Base-by-base conservation (phyloP, 35 echinoderm and acorn worm species). In the Apostichopus japonicus region DNA sequence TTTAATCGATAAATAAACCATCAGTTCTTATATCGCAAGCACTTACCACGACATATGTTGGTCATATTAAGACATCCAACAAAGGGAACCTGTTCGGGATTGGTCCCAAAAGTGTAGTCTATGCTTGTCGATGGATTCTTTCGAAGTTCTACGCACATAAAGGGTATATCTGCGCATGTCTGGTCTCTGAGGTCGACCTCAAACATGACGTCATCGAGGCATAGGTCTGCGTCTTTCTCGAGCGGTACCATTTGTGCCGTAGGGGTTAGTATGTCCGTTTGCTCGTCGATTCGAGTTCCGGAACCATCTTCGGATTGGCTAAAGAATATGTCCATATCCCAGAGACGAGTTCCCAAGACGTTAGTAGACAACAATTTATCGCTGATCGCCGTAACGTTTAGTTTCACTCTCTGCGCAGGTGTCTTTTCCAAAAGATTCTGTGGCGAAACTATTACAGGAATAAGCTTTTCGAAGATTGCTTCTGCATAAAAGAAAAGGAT, bases 61-160 rank as follows among this genome's bases (percentile, higher is more conserved):
- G 6, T 16, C 72, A 91, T 59, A 10, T 91, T 53, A 19, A 91
- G 17, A 56, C 90, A 91, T 10, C 90, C 77, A 33, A 91, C 72
- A 58, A 91, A 91, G 1, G 90, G 90, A 79, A 54, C 76, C 58
- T 79, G 90, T 58, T 78, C 90, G 6, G 90, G 90, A 79, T 78
- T 79, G 10, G 90, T 91, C 15, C 77, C 77, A 63, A 91, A 91
- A 6, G 53, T 72, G 51, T 78, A 91, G n/a, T 91, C 72, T 23
- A 79, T 78, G 11, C 70, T 79, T 3, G 72, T 54, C 5, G 44
- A 77, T 4, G 51, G 71, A 11, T 91, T 67, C 53, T 91, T 91
- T 16, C 55, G 9, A 76, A 91, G 90, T 91, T 91, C 72, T 5
- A 91, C 52, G 27, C 90, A 91, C 90, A 91, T 91, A 13, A 25